Evolutionary conservation across 2,113 vertebrate genomes (phyloP), one percentile per base, ranked within the genome.

Genomic region (Rhabdornis inornatus): DNA sequence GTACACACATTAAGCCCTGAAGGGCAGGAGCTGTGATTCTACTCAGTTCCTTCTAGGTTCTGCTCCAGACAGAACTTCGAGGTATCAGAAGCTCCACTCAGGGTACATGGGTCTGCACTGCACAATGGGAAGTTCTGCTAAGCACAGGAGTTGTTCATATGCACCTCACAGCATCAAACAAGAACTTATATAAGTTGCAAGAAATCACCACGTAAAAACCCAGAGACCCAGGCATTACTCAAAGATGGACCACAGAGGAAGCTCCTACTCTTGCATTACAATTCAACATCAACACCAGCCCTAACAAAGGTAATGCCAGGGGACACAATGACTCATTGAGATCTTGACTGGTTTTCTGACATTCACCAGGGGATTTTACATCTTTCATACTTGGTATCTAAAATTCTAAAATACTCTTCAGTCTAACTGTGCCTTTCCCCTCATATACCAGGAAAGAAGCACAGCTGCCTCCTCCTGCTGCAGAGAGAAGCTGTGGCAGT

Each of bases 281-380:
- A 83, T 79, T 72, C 31, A 82, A 61, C 49, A 89, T 27, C 87
- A 95, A 80, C 87, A 80, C 8, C 40, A 60, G 55, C 33, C 61
- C 25, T 42, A 79, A 82, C 47, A 87, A 91, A 90, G 42, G 21
- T 86, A 90, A 88, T 93, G 68, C 35, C 83, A 90, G 59, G 30
- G 45, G 53, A 96, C 1, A 2, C 25, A 70, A 77, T 55, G 55
- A 80, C 21, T 88, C 55, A 45, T 3, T 65, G 35, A 86, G 77
- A 18, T 42, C 53, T 65, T 64, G n/a, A 69, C 40, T 79, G 49
- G 30, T 53, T 84, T 91, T 75, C 65, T 92, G 77, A 71, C 35
- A 49, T 49, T 59, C 66, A 79, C 81, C 33, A 13, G n/a, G 74
- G 79, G 61, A 75, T 87, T 91, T 82, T 40, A 68, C 14, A 9